Percentiles rank a stretch among this genome's conserved stretches.
These are phyloP conservation scores for Ochropacha duplaris DNA, from an alignment of 2,888 invertebrate genomes.

Conservation along the genomic window DNA sequence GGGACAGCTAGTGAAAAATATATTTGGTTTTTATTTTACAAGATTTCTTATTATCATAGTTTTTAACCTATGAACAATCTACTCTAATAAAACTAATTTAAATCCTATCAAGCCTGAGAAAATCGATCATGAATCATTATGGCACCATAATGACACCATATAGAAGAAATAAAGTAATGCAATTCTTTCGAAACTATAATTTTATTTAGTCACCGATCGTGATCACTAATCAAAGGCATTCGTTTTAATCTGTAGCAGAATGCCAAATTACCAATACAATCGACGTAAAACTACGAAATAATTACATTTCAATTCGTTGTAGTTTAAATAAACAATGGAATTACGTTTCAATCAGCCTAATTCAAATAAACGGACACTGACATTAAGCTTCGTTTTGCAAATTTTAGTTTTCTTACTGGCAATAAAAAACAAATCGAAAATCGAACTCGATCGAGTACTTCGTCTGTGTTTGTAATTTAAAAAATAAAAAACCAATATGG, in stretches of 20 bases:
- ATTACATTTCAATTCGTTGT: not conserved
- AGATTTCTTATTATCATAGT: no score
- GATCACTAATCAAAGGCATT: not conserved
- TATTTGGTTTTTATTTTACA: no score
- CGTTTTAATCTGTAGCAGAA: not conserved
- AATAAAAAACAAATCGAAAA: constrained; percentile 47
- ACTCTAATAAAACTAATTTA: no score
- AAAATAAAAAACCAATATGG: constrained; percentile 69
- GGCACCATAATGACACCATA: no score
- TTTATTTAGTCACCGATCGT: no score
- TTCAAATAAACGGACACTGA: not conserved
- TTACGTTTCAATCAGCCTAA: not conserved
- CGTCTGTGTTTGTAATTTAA: constrained; percentile 57
- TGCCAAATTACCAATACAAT: not conserved
- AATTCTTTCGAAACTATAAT: no score
- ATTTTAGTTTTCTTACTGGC: constrained; percentile 23
- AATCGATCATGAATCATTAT: no score
- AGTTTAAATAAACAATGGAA: not conserved
- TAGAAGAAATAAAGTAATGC: no score
- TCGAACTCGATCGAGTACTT: constrained; percentile 46
- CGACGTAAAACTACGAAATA: not conserved
- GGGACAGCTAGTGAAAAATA: no score
- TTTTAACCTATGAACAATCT: no score
- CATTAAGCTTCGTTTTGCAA: constrained; percentile 4
- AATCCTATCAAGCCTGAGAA: no score